Conservation (phyloP, 2,888 invertebrate species). For the Stenodema calcarata region DNA sequence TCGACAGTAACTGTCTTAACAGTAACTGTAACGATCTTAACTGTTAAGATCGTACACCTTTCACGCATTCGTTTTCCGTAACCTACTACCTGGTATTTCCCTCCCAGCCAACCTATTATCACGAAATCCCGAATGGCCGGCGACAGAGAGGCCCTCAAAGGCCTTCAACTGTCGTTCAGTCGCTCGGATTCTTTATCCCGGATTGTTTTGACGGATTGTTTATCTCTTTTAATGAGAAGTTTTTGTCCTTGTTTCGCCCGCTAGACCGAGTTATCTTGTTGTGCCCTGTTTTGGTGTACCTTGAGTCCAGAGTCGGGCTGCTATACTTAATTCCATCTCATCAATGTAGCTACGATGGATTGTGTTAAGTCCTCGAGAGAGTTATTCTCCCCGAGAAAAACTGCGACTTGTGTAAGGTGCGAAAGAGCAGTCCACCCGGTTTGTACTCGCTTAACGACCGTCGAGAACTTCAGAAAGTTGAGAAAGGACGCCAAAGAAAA, state of each 20-base stretch:
- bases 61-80: no score
- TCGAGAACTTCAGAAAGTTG: conserved; percentile 5
- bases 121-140: no score
- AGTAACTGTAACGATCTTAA: no score
- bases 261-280: neutral
- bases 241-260: neutral
- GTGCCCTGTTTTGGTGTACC: neutral
- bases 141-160: no score
- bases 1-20: no score
- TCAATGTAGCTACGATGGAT: neutral
- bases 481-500: neutral
- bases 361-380: neutral
- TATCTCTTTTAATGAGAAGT: neutral
- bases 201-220: neutral
- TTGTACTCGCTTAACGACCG: neutral
- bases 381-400: neutral
- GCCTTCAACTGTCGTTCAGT: no score
- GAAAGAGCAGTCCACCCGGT: neutral
- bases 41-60: no score
- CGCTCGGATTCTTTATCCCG: no score
- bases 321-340: no score
- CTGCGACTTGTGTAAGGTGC: neutral
- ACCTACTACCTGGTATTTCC: no score
- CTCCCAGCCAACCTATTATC: no score
- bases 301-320: no score